Percentiles rank a stretch among this genome's conserved stretches.
Evolutionary conservation across 1,140 invertebrate genomes (phyloP).

Genomic region (Platorchestia sp.): DNA sequence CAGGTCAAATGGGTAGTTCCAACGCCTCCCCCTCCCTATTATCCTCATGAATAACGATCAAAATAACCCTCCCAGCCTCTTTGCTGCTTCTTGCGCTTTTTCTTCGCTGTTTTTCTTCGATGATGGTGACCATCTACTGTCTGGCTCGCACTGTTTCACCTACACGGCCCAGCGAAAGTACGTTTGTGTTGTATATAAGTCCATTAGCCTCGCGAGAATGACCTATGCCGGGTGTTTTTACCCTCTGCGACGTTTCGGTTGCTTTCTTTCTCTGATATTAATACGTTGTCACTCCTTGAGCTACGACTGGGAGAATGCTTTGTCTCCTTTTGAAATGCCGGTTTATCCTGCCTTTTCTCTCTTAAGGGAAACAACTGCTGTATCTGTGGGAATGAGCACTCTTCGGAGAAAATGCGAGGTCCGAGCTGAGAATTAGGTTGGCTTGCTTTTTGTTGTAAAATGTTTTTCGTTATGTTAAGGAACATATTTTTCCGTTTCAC

Average conservation of each 20-base stretch:
- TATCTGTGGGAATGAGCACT: too few relatives aligned
- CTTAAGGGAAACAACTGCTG: too few relatives aligned
- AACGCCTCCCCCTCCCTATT: not conserved
- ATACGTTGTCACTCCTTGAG: not conserved
- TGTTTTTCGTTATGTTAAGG: too few relatives aligned
- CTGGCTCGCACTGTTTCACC: not conserved
- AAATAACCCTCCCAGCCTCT: conserved; percentile 30
- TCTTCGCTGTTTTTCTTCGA: not conserved
- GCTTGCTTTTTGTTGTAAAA: too few relatives aligned
- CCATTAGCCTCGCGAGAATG: not conserved
- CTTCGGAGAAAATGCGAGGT: too few relatives aligned
- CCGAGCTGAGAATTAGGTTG: too few relatives aligned
- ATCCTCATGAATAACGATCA: conserved; percentile 34
- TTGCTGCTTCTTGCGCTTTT: not conserved
- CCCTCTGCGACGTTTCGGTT: not conserved
- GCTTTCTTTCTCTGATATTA: not conserved
- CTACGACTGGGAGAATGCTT: not conserved
- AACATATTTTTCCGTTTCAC: too few relatives aligned
- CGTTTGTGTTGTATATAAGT: not conserved
- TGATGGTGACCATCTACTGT: not conserved
- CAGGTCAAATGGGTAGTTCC: conserved; percentile 49
- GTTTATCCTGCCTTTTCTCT: not conserved
- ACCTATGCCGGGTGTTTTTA: not conserved
- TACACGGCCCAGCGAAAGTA: not conserved
- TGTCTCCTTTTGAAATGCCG: not conserved